Evolutionary conservation across 2,797 vertebrate genomes (phyloP).

Genomic region (Masticophis lateralis): DNA sequence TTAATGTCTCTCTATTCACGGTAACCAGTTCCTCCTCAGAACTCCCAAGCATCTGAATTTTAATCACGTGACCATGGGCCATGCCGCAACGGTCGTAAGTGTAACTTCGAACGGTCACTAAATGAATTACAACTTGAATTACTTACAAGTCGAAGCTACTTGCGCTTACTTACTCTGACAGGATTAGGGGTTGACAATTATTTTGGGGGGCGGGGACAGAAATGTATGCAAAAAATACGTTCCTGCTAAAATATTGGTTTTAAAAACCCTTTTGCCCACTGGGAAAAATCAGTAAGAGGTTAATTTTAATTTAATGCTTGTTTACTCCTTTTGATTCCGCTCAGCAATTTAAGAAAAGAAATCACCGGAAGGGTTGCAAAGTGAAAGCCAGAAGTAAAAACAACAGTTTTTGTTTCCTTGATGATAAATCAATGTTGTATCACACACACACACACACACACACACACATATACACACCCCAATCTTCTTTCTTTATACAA

Average conservation of each 20-base stretch:
- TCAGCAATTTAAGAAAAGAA: constrained; percentile 16
- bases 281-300: not conserved
- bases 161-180: not conserved
- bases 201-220: too few species aligned
- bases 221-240: not conserved
- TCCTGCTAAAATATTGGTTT: constrained; percentile 29
- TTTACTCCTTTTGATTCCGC: not conserved
- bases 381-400: constrained; percentile 26
- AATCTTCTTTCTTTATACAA: not conserved
- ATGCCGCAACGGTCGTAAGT: too few species aligned
- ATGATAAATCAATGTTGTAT: constrained; percentile 52
- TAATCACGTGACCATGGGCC: too few species aligned
- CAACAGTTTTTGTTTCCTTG: constrained; percentile 52
- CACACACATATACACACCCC: too few species aligned
- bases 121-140: too few species aligned
- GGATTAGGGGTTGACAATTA: not conserved
- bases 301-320: not conserved
- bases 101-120: too few species aligned
- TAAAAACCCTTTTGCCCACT: constrained; percentile 28
- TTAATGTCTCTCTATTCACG: too few species aligned
- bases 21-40: too few species aligned
- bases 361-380: not conserved
- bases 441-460: too few species aligned
- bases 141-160: too few species aligned
- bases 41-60: too few species aligned